A percentile compares a stretch with the other conserved stretches of the same genome.
Evolutionary conservation across 1,140 invertebrate species (phyloP).

Genomic region (Solen grandis): DNA sequence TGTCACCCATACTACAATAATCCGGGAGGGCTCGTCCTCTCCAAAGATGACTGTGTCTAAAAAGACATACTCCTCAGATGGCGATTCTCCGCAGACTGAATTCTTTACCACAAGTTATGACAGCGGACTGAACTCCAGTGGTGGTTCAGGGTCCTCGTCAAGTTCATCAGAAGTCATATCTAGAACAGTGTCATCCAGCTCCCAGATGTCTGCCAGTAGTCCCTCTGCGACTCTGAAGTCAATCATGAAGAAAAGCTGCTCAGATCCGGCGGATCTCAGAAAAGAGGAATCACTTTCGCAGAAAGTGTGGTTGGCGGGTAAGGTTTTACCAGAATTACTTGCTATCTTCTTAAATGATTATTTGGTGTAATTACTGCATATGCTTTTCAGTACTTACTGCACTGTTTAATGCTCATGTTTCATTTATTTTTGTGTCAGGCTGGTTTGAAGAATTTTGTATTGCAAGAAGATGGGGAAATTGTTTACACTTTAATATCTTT

Average conservation of each 20-base stretch:
- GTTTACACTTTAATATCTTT: no score
- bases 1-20: constrained; percentile 26
- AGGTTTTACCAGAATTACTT: constrained; percentile 51
- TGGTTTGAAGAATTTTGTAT: no score
- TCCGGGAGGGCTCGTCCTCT: constrained; percentile 6
- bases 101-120: neutral
- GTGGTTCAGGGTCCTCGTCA: neutral
- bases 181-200: constrained; percentile 30
- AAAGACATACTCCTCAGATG: neutral
- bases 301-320: constrained; percentile 77
- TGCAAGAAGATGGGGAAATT: no score
- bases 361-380: neutral
- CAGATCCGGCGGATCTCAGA: constrained; percentile 55
- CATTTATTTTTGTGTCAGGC: no score
- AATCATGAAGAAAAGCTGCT: constrained; percentile 74
- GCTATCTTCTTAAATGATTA: constrained; percentile 4
- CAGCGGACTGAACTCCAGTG: constrained; percentile 4
- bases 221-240: constrained; percentile 68
- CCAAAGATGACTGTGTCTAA: neutral
- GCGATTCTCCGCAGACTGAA: neutral
- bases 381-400: neutral
- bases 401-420: no score
- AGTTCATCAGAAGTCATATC: neutral
- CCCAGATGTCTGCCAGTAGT: constrained; percentile 3
- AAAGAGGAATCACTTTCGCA: constrained; percentile 77